phyloP scores from a whole-genome alignment of 1,140 invertebrate species.

The Trichomalopsis sarcophagae region DNA sequence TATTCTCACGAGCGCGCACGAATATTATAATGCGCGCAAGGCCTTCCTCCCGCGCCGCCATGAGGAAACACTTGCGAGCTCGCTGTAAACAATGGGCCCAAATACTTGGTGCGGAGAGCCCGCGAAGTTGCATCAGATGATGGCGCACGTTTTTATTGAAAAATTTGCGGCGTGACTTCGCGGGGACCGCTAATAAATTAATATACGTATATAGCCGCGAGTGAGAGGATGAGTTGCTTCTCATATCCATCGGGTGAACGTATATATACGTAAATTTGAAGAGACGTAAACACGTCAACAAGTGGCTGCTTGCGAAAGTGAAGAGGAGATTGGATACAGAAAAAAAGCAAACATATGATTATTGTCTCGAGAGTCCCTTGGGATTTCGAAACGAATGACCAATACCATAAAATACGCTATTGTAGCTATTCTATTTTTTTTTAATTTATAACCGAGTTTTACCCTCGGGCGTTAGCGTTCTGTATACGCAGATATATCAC shows the following conservation, averaged over 20 bases:
- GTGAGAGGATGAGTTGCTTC: not conserved
- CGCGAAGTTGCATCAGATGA: slow-evolving; percentile 13
- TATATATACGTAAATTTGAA: not conserved
- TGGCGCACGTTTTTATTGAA: not conserved
- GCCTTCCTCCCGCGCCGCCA: not conserved
- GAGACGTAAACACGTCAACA: slow-evolving; percentile 27
- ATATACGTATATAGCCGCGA: not conserved
- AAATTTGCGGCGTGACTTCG: slow-evolving; percentile 6
- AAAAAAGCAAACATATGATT: too few relatives aligned
- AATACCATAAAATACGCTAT: too few relatives aligned
- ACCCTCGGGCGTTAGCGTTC: too few relatives aligned
- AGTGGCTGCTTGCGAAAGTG: not conserved
- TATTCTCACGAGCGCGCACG: slow-evolving; percentile 14
- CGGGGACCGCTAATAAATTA: slow-evolving; percentile 33
- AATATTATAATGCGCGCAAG: slow-evolving; percentile 25
- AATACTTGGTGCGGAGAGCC: not conserved
- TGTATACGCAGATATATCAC: too few relatives aligned
- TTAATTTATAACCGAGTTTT: too few relatives aligned
- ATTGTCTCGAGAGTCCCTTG: not conserved
- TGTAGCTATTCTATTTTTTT: too few relatives aligned
- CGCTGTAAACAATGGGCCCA: slow-evolving; percentile 28
- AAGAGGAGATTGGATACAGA: not conserved
- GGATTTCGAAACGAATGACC: too few relatives aligned
- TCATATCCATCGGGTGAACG: not conserved
- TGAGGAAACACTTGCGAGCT: not conserved